Evolutionary conservation across 1,140 invertebrate genomes (phyloP), one percentile per base, ranked within the genome.

Genomic region (Temnothorax nylanderi): DNA sequence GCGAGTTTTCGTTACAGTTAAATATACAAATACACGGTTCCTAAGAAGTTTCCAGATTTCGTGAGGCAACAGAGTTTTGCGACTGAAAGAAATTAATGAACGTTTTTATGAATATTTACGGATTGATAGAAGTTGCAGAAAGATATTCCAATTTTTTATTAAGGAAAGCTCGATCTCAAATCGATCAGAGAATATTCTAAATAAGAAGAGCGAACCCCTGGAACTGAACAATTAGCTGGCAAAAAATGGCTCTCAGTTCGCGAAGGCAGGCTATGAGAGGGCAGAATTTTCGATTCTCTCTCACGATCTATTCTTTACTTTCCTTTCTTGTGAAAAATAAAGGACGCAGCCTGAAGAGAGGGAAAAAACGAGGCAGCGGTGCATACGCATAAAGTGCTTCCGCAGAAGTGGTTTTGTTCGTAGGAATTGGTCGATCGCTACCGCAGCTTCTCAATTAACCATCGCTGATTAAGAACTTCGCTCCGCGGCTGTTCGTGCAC

Each of bases 381-480:
- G 56, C 49, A 37, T 75, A 85, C 47, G 7, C 47, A 49, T 67
- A 77, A 86, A 77, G 88, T 26, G 26, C 54, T n/a, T 60, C 37
- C 65, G 62, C 56, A 62, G 11, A 54, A 78, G 74, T 60, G 78
- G 85, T 58, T 82, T 86, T 71, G 74, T 62, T 78, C 69, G 62
- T 69, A 75, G 82, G 82, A 67, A 90, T 88, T 82, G 75, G 69
- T 64, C 89, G 86, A 77, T 88, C 85, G 84, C 81, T 64, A 75
- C 77, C 72, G 56, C 82, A 65, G 78, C 77, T 87, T 88, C 89
- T 88, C 90, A 91, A 91, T 91, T 90, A 91, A 90, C 87, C 86
- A 60, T 75, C 90, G 80, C 74, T 87, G 90, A 91, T 91, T 81
- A 81, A 88, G 89, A 54, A 85, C 62, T 75, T 49, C 71, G 18